Conservation (phyloP, 53 echinoderm and acorn worm genomes). For the Actinopyga echinites region DNA sequence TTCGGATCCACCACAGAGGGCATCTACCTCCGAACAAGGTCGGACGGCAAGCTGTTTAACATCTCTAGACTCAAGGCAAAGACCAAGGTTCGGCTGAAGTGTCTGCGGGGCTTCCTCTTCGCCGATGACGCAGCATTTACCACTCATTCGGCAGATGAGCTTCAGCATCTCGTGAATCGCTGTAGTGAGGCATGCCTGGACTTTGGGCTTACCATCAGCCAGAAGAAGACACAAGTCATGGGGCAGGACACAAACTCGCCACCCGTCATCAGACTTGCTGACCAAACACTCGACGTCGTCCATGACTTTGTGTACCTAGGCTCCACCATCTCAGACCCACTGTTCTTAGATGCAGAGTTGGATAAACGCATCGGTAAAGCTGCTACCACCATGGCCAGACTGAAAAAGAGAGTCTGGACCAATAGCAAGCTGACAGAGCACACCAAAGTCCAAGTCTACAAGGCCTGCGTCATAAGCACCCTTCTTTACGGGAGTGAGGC, state of each 20-base stretch:
- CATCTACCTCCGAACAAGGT: slow-evolving; percentile 28
- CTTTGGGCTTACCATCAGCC: slow-evolving; percentile 10
- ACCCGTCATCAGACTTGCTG: background rate
- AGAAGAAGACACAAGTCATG: slow-evolving; percentile 35
- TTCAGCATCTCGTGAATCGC: slow-evolving; percentile 29
- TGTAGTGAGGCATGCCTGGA: background rate
- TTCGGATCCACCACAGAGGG: slow-evolving; percentile 34
- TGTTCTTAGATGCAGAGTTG: background rate
- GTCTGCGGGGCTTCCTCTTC: background rate
- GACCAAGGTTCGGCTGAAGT: background rate
- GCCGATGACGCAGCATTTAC: background rate
- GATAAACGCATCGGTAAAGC: background rate
- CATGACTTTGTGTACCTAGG: slow-evolving; percentile 16
- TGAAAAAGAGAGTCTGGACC: slow-evolving; percentile 27
- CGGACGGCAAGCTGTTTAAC: slow-evolving; percentile 20
- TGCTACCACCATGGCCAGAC: background rate
- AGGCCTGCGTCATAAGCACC: slow-evolving; percentile 34
- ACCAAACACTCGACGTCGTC: background rate
- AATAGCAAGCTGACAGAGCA: background rate
- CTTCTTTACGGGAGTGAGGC: slow-evolving; percentile 28
- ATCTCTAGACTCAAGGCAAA: background rate
- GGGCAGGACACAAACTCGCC: background rate
- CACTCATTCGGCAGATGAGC: background rate
- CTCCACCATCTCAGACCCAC: background rate
- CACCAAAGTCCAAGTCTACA: slow-evolving; percentile 19